Percentiles rank a stretch among this genome's conserved stretches.
phyloP scores from a whole-genome alignment of 1,140 invertebrate genomes.

The Aphidius ervi region DNA sequence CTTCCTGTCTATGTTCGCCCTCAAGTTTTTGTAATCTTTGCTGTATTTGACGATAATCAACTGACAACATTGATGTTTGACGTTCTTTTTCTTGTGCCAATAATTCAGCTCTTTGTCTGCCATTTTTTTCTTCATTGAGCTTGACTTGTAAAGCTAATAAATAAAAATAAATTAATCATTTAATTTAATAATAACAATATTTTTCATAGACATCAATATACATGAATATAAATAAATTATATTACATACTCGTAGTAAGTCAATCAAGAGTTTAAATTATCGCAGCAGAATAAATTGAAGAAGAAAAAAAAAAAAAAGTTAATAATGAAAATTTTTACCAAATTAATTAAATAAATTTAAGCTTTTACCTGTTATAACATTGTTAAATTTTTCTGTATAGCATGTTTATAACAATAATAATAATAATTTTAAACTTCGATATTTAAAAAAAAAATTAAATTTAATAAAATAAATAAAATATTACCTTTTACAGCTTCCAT shows the following conservation, averaged over 20 bases:
- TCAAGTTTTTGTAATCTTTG: slow-evolving; percentile 85
- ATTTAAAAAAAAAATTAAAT: not conserved
- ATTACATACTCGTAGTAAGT: too few species aligned
- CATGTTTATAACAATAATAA: slow-evolving; percentile 8
- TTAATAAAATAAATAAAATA: slow-evolving; percentile 11
- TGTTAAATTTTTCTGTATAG: too few species aligned
- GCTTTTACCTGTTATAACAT: too few species aligned
- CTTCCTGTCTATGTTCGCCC: slow-evolving; percentile 82
- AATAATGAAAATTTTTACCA: too few species aligned
- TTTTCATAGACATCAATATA: too few species aligned
- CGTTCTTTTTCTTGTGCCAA: slow-evolving; percentile 86
- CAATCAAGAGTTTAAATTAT: too few species aligned
- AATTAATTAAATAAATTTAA: too few species aligned
- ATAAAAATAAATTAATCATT: not conserved
- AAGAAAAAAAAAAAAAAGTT: too few species aligned
- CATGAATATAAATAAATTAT: too few species aligned
- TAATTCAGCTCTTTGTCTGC: slow-evolving; percentile 77
- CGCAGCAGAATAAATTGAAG: too few species aligned
- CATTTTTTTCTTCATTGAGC: slow-evolving; percentile 83
- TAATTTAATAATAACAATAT: not conserved
- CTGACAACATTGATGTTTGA: slow-evolving; percentile 88
- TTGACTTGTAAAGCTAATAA: slow-evolving; percentile 78
- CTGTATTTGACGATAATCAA: slow-evolving; percentile 89
- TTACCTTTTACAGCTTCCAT: slow-evolving; percentile 85
- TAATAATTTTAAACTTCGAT: slow-evolving; percentile 19